Evolutionary conservation across 35 echinoderm and acorn worm genomes (phyloP), one percentile per base, ranked within the genome.

Genomic region (Eucidaris tribuloides): DNA sequence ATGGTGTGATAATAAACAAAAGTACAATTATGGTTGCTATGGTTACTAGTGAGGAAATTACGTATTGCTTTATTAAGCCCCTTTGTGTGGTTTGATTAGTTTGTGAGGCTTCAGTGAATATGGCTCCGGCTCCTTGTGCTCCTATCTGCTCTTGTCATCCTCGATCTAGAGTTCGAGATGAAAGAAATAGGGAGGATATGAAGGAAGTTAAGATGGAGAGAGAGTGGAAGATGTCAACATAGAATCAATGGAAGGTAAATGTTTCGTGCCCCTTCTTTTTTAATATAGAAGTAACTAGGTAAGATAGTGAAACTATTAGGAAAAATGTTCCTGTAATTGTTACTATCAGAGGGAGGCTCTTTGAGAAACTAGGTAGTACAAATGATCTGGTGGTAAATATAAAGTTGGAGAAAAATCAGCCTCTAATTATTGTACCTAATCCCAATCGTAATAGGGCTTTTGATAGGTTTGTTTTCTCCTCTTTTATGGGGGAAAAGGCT

Each of bases 381-480:
- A 86, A 32, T 29, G 35, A 30, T 7, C 77, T 43, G 0, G 45
- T 7, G 0, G 22, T 23, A n/a, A 86, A 35, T 0, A 71, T 19
- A 52, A 54, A 76, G 7, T 7, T 20, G 1, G 62, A 57, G 1
- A 92, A 40, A 18, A 72, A 22, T 81, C 90, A 92, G 23, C 90
- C 90, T 19, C 32, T 45, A 0, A 86, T 17, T 25, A 86, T 82
- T 5, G 90, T 62, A 0, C 90, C 90, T n/a, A 86, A 2, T 0
- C 58, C 45, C 49, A 92, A 34, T 0, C 90, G 90, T 0, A 60
- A 22, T 4, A 92, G 14, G 2, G 90, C 34, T 14, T 46, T 64
- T 2, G 25, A 24, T 35, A 92, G 46, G 3, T 86, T 92, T 0
- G 2, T 28, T 6, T 92, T 59, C 34, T 92, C 90, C 60, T 92